These are phyloP conservation scores for Hydractinia echinata DNA, from an alignment of 30 jellyfish, hydroid and myxozoan species.

Conservation along the genomic window DNA sequence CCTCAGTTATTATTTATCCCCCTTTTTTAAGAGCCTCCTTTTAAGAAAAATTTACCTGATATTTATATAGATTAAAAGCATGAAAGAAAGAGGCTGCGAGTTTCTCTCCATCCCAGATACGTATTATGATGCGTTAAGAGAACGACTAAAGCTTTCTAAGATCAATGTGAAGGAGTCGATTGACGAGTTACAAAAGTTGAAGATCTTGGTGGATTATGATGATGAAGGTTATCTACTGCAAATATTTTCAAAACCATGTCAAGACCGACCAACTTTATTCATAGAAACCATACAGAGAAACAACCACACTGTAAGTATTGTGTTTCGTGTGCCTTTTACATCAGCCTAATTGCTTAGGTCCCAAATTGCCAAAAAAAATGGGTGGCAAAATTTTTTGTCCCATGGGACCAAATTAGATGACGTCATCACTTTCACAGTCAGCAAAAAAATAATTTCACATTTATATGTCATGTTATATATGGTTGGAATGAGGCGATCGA, in stretches of 20 bases:
- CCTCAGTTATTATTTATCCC: too few species aligned
- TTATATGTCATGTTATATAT: too few species aligned
- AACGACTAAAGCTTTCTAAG: constrained; percentile 66
- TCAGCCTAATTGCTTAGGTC: too few species aligned
- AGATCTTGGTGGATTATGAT: constrained; percentile 73
- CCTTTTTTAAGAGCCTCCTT: too few species aligned
- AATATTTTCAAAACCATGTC: constrained; percentile 85
- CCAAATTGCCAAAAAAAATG: too few species aligned
- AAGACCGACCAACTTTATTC: constrained; percentile 86
- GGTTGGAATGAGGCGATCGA: too few species aligned
- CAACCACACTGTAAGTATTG: constrained; percentile 54
- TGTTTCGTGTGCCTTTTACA: background rate
- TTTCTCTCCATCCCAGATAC: constrained; percentile 75
- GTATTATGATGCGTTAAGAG: constrained; percentile 59
- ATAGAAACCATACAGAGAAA: constrained; percentile 70
- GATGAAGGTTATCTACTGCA: constrained; percentile 82
- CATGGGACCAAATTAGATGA: too few species aligned
- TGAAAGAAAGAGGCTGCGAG: constrained; percentile 74
- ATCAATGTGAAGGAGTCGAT: constrained; percentile 56
- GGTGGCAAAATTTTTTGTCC: too few species aligned
- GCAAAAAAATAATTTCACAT: too few species aligned
- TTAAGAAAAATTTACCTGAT: too few species aligned
- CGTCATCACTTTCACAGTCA: too few species aligned
- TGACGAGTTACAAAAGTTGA: constrained; percentile 65
- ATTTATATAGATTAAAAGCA: constrained; percentile 29